A percentile compares a stretch with the other conserved stretches of the same genome.
phyloP scores from a whole-genome alignment of 2,888 invertebrate species.

The Tetropium fuscum region DNA sequence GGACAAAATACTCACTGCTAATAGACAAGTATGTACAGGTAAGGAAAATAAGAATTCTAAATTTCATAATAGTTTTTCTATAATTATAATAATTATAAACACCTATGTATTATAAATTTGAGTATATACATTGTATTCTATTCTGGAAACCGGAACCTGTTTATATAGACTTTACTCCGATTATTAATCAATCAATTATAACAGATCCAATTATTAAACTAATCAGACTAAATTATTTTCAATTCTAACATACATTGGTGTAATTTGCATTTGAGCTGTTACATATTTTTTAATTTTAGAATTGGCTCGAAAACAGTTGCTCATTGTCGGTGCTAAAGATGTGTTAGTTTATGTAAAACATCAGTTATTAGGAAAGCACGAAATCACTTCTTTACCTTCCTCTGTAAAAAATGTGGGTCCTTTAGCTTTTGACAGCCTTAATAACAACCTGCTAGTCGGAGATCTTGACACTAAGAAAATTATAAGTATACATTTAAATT shows the following conservation, averaged over 20 bases:
- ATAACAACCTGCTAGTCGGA: slow-evolving; percentile 68
- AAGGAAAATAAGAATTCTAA: slow-evolving; percentile 33
- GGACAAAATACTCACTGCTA: slow-evolving; percentile 71
- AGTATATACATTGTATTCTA: too few species aligned
- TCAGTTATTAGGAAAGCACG: slow-evolving; percentile 75
- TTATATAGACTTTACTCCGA: too few species aligned
- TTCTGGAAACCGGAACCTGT: too few species aligned
- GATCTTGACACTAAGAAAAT: slow-evolving; percentile 68
- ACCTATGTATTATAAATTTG: too few species aligned
- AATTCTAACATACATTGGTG: too few species aligned
- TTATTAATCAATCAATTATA: too few species aligned
- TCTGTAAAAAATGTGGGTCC: slow-evolving; percentile 72
- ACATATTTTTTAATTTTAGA: slow-evolving; percentile 54
- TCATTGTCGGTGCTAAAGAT: slow-evolving; percentile 72
- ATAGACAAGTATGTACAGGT: slow-evolving; percentile 72
- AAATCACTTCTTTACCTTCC: slow-evolving; percentile 61
- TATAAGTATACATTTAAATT: slow-evolving; percentile 62
- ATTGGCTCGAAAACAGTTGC: slow-evolving; percentile 64
- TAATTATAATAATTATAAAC: too few species aligned
- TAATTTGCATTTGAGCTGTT: not conserved
- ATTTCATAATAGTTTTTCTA: too few species aligned
- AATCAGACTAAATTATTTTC: too few species aligned
- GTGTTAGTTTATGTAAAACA: slow-evolving; percentile 74
- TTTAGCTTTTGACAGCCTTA: slow-evolving; percentile 74
- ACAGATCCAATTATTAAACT: too few species aligned